phyloP scores from a whole-genome alignment of 2,797 vertebrate species.

The Pteropus rufus region DNA sequence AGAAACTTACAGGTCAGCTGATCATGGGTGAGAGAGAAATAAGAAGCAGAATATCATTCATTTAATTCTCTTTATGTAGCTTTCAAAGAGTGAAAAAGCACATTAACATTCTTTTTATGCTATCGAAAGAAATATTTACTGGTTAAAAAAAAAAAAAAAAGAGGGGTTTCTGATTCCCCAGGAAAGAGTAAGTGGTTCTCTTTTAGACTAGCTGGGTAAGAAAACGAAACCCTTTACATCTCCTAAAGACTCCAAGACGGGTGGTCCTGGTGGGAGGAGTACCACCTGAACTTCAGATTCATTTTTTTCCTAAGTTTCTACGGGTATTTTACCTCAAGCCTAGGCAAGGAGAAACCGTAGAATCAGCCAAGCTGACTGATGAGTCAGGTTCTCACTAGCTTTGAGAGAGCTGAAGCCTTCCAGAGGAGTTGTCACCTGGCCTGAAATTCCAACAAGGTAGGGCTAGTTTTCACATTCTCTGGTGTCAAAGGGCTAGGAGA shows the following conservation, averaged over 20 bases:
- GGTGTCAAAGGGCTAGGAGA: background rate
- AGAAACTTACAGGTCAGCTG: conserved; percentile 28
- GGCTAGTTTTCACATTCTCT: background rate
- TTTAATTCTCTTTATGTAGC: conserved; percentile 1
- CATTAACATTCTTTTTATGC: background rate
- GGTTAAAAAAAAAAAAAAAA: background rate
- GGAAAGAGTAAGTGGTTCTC: background rate
- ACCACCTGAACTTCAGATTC: background rate
- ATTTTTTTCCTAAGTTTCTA: background rate
- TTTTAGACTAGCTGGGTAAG: background rate
- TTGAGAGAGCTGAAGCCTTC: background rate
- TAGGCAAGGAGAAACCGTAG: background rate
- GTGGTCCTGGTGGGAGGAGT: background rate
- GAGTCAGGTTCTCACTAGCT: background rate
- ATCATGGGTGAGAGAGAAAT: conserved; percentile 13
- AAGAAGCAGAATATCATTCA: conserved; percentile 1
- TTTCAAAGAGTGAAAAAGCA: conserved; percentile 27
- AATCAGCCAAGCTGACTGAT: conserved; percentile 18
- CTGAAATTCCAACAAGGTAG: conserved; percentile 12
- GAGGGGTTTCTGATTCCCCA: background rate
- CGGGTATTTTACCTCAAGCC: background rate
- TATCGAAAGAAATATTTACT: background rate
- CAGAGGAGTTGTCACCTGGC: conserved; percentile 1
- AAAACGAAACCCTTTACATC: background rate
- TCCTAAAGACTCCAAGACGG: background rate